Evolutionary conservation across 2,113 vertebrate genomes (phyloP), one percentile per base, ranked within the genome.

Genomic region (Phaethon lepturus): DNA sequence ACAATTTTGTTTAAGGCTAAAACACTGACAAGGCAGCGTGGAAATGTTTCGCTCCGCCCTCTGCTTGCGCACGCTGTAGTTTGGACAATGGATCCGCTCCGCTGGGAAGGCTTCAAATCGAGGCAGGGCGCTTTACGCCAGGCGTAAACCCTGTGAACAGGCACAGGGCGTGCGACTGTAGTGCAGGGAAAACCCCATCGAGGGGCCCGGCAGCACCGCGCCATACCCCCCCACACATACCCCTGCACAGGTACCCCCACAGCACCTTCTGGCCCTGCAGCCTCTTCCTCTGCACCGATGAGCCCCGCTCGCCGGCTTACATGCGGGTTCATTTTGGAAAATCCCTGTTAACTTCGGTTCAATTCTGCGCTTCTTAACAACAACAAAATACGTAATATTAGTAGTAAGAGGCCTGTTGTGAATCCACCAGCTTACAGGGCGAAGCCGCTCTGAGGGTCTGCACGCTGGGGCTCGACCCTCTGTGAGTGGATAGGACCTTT

Each of bases 1-100:
- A 24, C 47, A 20, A 45, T 45, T 86, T 44, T 75, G 17, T 52
- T 76, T 62, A 56, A 44, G 40, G 40, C 31, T 86, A 52, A 60
- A 85, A 66, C 56, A 35, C 52, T 52, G 83, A 79, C 15, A 49
- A 38, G 67, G 18, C 14, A 74, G 52, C 9, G 28, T 35, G 19
- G 23, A 44, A 74, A 33, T 38, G 28, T 71, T 90, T 66, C 0
- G 0, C 12, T 80, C 62, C 49, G 25, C 16, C 2, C 10, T 73
- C 13, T 56, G 45, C 13, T 29, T 62, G 35, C 3, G 1, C 38
- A 18, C 0, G 0, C 33, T 59, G 55, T 35, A 58, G 42, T 59
- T 72, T 53, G 56, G 77, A 62, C 87, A 35, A 78, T 47, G 35
- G 45, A 56, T 93, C 86, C 52, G 5, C 8, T 69, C 16, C 12